Conservation (phyloP, 2,888 invertebrate species). For the Acronicta alni region DNA sequence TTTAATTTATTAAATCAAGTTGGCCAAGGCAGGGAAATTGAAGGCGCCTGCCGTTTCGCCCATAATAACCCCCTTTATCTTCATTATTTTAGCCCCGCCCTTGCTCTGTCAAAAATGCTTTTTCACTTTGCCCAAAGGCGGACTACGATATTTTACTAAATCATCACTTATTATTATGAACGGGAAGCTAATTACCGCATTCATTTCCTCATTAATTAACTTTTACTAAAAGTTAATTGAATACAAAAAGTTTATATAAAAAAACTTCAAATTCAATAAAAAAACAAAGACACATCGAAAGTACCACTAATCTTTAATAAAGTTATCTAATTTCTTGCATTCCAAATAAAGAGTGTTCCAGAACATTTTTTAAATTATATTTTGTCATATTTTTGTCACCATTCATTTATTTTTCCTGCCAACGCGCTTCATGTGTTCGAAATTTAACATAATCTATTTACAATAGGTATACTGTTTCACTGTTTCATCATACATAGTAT, state of each 20-base stretch:
- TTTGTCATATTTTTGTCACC: too few species aligned
- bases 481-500: too few species aligned
- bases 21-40: slow-evolving; percentile 42
- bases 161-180: slow-evolving; percentile 42
- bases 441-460: background rate
- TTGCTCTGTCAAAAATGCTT: slow-evolving; percentile 49
- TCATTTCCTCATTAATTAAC: slow-evolving; percentile 11
- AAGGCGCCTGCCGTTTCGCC: slow-evolving; percentile 47
- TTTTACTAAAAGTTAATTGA: too few species aligned
- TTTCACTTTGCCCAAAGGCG: slow-evolving; percentile 34
- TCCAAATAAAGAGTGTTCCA: too few species aligned
- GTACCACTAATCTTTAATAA: background rate
- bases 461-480: too few species aligned
- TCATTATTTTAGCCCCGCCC: slow-evolving; percentile 54
- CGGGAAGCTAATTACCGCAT: slow-evolving; percentile 39
- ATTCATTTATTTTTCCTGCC: background rate
- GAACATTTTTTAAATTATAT: background rate
- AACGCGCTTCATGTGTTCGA: background rate
- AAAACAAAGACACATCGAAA: background rate
- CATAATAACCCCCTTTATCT: slow-evolving; percentile 55
- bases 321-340: too few species aligned
- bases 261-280: too few species aligned
- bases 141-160: slow-evolving; percentile 36
- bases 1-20: slow-evolving; percentile 59
- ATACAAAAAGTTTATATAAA: too few species aligned